Percentiles rank a stretch among this genome's conserved stretches.
These are phyloP conservation scores for Ariopsis seemanni DNA, from an alignment of 2,113 vertebrate genomes.

Conservation along the genomic window DNA sequence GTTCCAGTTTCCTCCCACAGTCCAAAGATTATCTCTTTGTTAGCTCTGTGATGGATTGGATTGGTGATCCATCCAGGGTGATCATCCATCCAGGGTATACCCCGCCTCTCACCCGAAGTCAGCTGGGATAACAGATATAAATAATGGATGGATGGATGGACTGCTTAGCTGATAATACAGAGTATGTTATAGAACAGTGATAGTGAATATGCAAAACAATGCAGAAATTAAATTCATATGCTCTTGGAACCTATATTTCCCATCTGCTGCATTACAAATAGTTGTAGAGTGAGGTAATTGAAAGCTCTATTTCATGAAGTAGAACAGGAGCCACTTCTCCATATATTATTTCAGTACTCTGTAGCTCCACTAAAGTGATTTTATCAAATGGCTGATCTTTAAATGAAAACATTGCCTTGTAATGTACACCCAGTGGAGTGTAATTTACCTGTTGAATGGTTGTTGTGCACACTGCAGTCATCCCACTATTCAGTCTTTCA, in stretches of 20 bases:
- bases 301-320: constrained; percentile 31
- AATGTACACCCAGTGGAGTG: neutral
- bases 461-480: constrained; percentile 1
- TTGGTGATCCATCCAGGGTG: too few relatives aligned
- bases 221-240: neutral
- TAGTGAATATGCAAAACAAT: neutral
- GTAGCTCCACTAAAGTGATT: constrained; percentile 26
- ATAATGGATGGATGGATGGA: too few relatives aligned
- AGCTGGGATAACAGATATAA: too few relatives aligned
- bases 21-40: too few relatives aligned
- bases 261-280: constrained; percentile 4
- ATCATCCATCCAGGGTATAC: too few relatives aligned
- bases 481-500: neutral
- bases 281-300: constrained; percentile 14
- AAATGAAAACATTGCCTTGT: constrained; percentile 22
- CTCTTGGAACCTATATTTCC: neutral
- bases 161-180: neutral
- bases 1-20: too few relatives aligned
- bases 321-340: constrained; percentile 10
- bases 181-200: neutral
- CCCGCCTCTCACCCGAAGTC: too few relatives aligned
- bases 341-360: constrained; percentile 8
- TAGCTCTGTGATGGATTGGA: too few relatives aligned
- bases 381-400: constrained; percentile 33
- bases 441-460: neutral